Evolutionary conservation across 1,140 invertebrate genomes (phyloP).

Genomic region (Colletes latitarsis): DNA sequence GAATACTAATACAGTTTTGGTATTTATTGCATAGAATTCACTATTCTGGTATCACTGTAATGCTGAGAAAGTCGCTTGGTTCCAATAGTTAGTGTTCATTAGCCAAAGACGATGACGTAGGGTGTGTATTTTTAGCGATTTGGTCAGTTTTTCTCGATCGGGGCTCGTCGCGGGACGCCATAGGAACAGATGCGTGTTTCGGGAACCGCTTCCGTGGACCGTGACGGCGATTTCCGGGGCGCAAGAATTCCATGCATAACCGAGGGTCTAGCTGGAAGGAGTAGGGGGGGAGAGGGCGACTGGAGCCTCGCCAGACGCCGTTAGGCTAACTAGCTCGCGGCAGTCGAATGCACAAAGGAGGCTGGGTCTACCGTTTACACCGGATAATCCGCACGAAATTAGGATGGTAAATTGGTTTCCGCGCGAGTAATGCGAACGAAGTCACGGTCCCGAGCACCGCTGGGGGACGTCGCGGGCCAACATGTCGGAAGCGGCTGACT

Average conservation of each 20-base stretch:
- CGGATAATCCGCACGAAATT: conserved; percentile 73
- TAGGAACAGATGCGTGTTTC: background rate
- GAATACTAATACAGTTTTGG: too few relatives aligned
- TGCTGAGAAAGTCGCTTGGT: too few relatives aligned
- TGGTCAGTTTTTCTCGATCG: too few relatives aligned
- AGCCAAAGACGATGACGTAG: too few relatives aligned
- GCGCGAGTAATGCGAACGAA: conserved; percentile 52
- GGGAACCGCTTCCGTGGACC: conserved; percentile 13
- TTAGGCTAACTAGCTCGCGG: conserved; percentile 74
- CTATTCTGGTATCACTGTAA: too few relatives aligned
- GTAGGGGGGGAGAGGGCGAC: background rate
- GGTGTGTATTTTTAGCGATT: too few relatives aligned
- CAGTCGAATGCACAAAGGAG: conserved; percentile 45
- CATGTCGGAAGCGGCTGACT: conserved; percentile 43
- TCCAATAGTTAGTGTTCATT: too few relatives aligned
- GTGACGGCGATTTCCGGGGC: conserved; percentile 28
- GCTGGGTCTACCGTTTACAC: conserved; percentile 47
- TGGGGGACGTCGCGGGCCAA: conserved; percentile 42
- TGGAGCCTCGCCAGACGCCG: conserved; percentile 49
- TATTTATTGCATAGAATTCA: too few relatives aligned
- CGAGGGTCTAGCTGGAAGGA: too few relatives aligned
- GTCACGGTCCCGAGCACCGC: conserved; percentile 43
- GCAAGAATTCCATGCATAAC: conserved; percentile 39
- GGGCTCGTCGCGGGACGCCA: too few relatives aligned
- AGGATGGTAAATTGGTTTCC: conserved; percentile 69